Conservation (phyloP, 2,797 vertebrate genomes). For the Rhinophrynus dorsalis region DNA sequence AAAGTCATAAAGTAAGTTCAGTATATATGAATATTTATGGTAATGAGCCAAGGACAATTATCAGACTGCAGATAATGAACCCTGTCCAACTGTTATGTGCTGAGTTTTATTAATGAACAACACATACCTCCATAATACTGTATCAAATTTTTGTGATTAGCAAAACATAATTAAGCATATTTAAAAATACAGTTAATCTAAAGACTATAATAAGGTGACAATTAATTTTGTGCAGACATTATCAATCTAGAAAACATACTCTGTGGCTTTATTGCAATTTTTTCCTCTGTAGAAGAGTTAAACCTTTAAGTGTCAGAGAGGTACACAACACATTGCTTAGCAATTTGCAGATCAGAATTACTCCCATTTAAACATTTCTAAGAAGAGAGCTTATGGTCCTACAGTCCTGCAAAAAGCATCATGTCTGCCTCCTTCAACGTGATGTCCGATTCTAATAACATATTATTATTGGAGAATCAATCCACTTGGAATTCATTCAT, state of each 20-base stretch:
- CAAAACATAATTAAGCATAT: constrained; percentile 5
- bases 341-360: too few species aligned
- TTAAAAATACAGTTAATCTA: background rate
- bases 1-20: background rate
- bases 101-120: constrained; percentile 10
- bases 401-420: too few species aligned
- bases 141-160: background rate
- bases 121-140: background rate
- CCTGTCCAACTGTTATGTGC: background rate
- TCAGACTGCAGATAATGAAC: constrained; percentile 11
- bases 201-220: background rate
- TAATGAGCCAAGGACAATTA: constrained; percentile 7
- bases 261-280: too few species aligned
- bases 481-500: too few species aligned
- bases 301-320: too few species aligned
- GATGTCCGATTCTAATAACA: too few species aligned
- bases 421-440: too few species aligned
- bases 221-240: background rate
- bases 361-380: too few species aligned
- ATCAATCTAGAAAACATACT: background rate
- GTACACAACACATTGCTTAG: too few species aligned
- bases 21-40: constrained; percentile 9
- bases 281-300: too few species aligned
- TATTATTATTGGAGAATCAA: too few species aligned
- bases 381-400: too few species aligned